These are phyloP conservation scores for Strigamia transsilvanica DNA, from an alignment of 2,888 invertebrate genomes.

Conservation along the genomic window DNA sequence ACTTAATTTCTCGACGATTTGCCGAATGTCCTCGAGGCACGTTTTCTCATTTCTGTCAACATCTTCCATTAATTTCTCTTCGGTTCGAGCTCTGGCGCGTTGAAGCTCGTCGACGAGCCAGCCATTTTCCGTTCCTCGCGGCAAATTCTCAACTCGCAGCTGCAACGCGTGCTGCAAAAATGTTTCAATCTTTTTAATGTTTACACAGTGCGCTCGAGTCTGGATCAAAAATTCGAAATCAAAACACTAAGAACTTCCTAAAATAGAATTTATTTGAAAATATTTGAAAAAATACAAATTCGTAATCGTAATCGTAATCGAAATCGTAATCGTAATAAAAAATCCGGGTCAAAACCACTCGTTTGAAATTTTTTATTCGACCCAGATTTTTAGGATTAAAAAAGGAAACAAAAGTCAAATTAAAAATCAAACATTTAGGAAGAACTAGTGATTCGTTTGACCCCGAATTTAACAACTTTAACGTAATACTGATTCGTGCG, in stretches of 20 bases:
- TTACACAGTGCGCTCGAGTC: background rate
- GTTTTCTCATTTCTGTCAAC: slow-evolving; percentile 35
- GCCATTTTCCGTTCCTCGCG: background rate
- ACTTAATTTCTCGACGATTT: slow-evolving; percentile 12
- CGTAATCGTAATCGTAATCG: too few relatives aligned
- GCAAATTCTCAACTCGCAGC: background rate
- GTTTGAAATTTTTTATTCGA: background rate
- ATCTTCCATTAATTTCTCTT: slow-evolving; percentile 5
- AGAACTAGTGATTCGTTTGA: background rate
- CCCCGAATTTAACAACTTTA: background rate
- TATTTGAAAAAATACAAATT: background rate
- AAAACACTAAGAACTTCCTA: too few relatives aligned
- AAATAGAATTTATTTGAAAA: background rate
- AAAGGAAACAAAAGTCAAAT: background rate
- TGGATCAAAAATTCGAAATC: background rate
- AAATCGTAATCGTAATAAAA: too few relatives aligned
- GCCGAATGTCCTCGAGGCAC: slow-evolving; percentile 6
- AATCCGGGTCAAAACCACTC: background rate
- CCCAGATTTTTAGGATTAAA: background rate
- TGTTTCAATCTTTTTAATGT: background rate
- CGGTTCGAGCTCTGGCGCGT: background rate
- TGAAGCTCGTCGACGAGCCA: background rate
- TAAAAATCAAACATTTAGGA: background rate
- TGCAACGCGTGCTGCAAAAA: background rate
- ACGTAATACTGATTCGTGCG: background rate